phyloP scores from a whole-genome alignment of 2,797 vertebrate species.

The Peromyscus eremicus region DNA sequence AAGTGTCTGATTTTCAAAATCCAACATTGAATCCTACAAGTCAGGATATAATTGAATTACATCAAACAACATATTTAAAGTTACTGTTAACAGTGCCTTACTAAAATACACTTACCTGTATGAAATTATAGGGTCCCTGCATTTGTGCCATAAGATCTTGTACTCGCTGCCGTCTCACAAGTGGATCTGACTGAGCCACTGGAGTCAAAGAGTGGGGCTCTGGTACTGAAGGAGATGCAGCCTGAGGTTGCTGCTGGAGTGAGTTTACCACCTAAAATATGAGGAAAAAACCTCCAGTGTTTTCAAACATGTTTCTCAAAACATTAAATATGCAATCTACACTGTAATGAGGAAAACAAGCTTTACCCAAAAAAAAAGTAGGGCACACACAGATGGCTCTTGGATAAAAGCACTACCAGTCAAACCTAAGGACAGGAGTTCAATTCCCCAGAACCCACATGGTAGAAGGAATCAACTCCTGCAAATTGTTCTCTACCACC shows the following conservation, averaged over 20 bases:
- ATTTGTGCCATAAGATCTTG: conserved; percentile 99
- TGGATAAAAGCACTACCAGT: background rate
- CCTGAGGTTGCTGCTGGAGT: conserved; percentile 94
- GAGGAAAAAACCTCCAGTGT: conserved; percentile 37
- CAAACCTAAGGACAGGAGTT: background rate
- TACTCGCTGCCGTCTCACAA: conserved; percentile 96
- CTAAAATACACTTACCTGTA: conserved; percentile 92
- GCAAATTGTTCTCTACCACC: background rate
- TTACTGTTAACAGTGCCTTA: background rate
- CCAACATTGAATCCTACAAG: conserved; percentile 97
- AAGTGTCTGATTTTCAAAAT: conserved; percentile 97
- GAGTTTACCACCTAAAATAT: conserved; percentile 93
- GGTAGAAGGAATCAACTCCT: background rate
- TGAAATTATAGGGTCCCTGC: conserved; percentile 99
- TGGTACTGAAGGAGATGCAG: conserved; percentile 89
- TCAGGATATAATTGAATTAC: conserved; percentile 49
- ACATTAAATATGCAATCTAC: background rate
- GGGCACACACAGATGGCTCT: background rate
- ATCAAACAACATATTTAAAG: background rate
- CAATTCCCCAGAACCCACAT: background rate
- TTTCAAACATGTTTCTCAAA: background rate
- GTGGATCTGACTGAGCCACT: conserved; percentile 93
- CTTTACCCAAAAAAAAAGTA: background rate
- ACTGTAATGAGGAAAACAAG: background rate
- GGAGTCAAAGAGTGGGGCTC: conserved; percentile 92